Evolutionary conservation across 2,797 vertebrate species (phyloP).

Genomic region (Clarias platycephalus): DNA sequence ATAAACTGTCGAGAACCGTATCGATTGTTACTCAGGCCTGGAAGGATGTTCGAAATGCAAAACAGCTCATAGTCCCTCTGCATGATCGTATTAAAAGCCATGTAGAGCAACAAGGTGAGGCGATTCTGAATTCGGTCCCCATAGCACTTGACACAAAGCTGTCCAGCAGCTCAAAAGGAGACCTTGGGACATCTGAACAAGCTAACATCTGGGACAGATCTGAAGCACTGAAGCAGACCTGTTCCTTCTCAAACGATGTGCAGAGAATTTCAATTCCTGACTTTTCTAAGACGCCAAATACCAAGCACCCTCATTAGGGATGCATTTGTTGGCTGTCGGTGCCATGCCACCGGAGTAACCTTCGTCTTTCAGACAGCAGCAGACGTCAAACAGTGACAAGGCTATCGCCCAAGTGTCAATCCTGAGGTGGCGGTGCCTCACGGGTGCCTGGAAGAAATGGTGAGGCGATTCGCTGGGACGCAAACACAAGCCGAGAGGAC

Average conservation of each 20-base stretch:
- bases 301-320: conserved; percentile 31
- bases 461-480: background rate
- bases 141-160: background rate
- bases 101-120: background rate
- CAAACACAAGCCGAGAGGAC: conserved; percentile 11
- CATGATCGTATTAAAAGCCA: background rate
- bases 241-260: background rate
- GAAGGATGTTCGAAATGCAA: background rate
- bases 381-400: conserved; percentile 35
- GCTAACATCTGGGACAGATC: background rate
- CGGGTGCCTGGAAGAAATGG: background rate
- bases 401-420: conserved; percentile 24
- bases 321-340: conserved; percentile 20
- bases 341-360: background rate
- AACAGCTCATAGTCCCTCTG: background rate
- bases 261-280: conserved; percentile 37
- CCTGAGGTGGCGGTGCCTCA: background rate
- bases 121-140: background rate
- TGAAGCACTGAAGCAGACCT: background rate
- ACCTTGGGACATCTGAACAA: background rate
- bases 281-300: background rate
- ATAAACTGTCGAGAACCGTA: background rate
- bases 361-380: conserved; percentile 13
- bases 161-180: background rate
- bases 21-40: background rate